Base-by-base conservation (phyloP, 2,888 invertebrate genomes). In the Caradrina clavipalpis region DNA sequence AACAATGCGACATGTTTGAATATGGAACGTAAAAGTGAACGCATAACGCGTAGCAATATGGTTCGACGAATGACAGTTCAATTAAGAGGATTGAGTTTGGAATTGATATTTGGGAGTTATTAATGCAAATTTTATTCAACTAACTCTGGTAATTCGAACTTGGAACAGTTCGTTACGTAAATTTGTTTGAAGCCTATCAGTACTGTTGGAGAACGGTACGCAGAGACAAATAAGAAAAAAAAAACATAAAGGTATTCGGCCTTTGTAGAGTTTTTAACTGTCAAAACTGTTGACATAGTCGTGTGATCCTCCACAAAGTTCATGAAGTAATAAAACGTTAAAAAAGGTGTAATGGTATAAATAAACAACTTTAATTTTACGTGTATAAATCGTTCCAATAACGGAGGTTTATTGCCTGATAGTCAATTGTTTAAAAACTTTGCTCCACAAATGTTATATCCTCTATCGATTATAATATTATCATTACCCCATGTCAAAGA, bases 101-200 rank as follows among this genome's bases (percentile, higher is more conserved):
- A 56, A 56, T 75, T 51, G 26, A 47, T 51, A 15, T 56, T 57
- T 42, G 17, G 6, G 42, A 45, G 57, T 75, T 47, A 50, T 51
- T 65, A 51, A 61, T 73, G 50, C 19, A 61, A 64, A 78, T 71
- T 60, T 19, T 53, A 70, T 57, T 63, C 51, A 71, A 71, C 19
- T 53, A 58, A 54, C 17, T 35, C 47, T 22, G 19, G 31, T 50
- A 42, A 56, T 69, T 39, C 39, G 31, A 75, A 72, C 31, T 72
- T 67, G 31, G 31, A 22, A 45, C 39, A 53, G 56, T 76, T 49
- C 47, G 51, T 69, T 60, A 17, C 17, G 15, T 76, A 56, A n/a
- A 60, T 76, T 69, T 26, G 55, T 69, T 76, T 59, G 19, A 49
- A 49, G 45, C 26, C 42, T 50, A 31, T 22, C 45, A 49, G n/a